phyloP scores from a whole-genome alignment of 1,140 invertebrate genomes.

The Trinorchestia longiramus region DNA sequence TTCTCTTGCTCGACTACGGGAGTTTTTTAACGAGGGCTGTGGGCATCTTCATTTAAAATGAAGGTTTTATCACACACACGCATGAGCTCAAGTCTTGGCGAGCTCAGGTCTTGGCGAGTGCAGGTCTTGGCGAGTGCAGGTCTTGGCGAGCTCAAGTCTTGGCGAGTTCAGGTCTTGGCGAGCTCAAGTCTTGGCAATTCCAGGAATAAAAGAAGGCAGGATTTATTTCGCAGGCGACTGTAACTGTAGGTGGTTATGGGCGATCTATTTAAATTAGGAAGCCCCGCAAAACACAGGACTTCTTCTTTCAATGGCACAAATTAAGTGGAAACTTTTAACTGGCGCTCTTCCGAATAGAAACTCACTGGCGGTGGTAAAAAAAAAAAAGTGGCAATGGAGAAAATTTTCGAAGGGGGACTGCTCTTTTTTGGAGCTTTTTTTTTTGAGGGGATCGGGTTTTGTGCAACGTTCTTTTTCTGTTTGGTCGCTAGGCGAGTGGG shows the following conservation, averaged over 20 bases:
- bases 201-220: background rate
- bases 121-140: background rate
- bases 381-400: background rate
- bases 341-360: conserved; percentile 31
- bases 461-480: background rate
- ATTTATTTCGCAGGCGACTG: background rate
- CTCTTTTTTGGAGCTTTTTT: background rate
- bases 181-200: background rate
- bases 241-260: conserved; percentile 46
- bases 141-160: background rate
- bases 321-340: conserved; percentile 53
- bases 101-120: background rate
- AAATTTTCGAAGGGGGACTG: conserved; percentile 41
- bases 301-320: conserved; percentile 46
- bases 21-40: background rate
- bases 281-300: conserved; percentile 27
- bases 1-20: background rate
- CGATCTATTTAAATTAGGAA: conserved; percentile 40
- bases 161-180: background rate
- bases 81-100: background rate
- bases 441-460: background rate
- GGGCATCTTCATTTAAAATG: background rate
- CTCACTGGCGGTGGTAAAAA: background rate
- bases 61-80: background rate
- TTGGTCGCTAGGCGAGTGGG: background rate